Evolutionary conservation across 1,140 invertebrate species (phyloP), one percentile per base, ranked within the genome.

Genomic region (Drosophila novamexicana): DNA sequence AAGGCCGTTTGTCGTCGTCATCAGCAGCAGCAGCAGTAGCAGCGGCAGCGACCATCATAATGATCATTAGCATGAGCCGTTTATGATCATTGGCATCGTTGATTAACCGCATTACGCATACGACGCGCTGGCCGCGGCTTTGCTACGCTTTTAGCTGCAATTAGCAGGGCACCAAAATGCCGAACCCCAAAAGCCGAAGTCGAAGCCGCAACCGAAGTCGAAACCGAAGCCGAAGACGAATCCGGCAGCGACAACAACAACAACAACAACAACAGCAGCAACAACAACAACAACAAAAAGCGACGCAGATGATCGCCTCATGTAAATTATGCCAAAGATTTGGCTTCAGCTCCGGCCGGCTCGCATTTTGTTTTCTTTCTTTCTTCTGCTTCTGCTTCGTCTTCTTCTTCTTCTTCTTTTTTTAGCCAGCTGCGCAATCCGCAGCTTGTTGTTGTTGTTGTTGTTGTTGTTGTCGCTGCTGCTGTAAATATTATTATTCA

Each of bases 71-170:
- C 50, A 16, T 45, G 12, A 32, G 44, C 67, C 36, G 22, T 4
- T 29, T 29, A 29, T 74, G 32, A 54, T 74, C 40, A 62, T 58
- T 62, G 18, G 44, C 56, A 49, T 79, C 67, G 81, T 81, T 85
- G 81, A 84, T 84, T 77, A 84, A 80, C 81, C 81, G 76, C 83
- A 86, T 88, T 86, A 88, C 83, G 79, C 83, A 86, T 86, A 83
- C 83, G 83, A 70, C 77, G 73, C 79, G 64, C 83, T 79, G 76
- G 81, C 66, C 81, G 76, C 56, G 47, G 75, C 56, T 73, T 58
- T 44, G 40, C 64, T 64, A 49, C 62, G 69, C 56, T 69, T 68
- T 77, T 54, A 42, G 29, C 70, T 89, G 84, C 84, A 89, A 89
- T 89, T 89, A 89, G 85, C 84, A 89, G 84, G 80, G 80, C 84